phyloP scores from a whole-genome alignment of 2,888 invertebrate species.

The Idaea biselata region DNA sequence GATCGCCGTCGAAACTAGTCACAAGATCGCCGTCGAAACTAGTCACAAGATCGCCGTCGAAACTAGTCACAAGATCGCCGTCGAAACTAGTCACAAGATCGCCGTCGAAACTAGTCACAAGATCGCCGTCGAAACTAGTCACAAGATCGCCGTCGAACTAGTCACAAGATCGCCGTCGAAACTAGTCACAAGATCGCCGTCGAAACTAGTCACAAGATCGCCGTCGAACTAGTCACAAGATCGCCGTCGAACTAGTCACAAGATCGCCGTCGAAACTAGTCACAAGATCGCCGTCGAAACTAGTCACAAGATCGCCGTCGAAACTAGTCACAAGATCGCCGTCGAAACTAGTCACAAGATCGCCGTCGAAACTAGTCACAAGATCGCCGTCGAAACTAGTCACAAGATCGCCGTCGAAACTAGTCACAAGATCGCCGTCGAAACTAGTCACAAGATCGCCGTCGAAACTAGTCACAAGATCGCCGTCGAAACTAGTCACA shows the following conservation, averaged over 20 bases:
- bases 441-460: neutral
- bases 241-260: neutral
- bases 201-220: neutral
- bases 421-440: neutral
- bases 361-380: neutral
- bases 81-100: neutral
- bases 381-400: neutral
- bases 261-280: neutral
- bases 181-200: neutral
- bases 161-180: no score
- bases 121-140: neutral
- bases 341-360: neutral
- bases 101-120: neutral
- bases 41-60: neutral
- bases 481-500: no score
- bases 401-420: neutral
- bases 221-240: neutral
- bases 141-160: neutral
- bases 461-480: neutral
- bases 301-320: no score
- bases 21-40: no score
- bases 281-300: neutral
- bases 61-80: neutral
- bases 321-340: neutral
- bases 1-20: neutral